Base-by-base conservation (phyloP, 2,888 invertebrate species). In the Oxytorus armatus region DNA sequence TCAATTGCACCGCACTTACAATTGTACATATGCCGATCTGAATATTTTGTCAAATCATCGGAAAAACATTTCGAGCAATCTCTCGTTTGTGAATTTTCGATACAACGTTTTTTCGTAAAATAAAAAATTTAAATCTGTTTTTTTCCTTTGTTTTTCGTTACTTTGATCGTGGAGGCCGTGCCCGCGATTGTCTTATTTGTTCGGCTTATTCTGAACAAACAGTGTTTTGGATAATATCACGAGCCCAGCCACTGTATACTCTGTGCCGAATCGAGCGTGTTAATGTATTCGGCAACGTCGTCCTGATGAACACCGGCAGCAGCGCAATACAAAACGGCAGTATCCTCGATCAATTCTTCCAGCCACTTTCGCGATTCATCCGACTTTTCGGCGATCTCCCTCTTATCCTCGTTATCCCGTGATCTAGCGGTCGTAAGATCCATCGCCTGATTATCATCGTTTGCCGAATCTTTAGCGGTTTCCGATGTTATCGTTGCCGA, bases 271-370 rank as follows among this genome's bases (percentile, higher is more conserved):
- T 90, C 87, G 33, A 91, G 81, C 57, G 85, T 88, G 44, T 90
- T 83, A 5, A 91, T 84, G 57, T 92, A 92, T 51, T 86, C 85
- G 0, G 88, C 87, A 4, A 92, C 77, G 76, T 89, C 88, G 4
- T 86, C 86, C 36, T 92, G 90, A 53, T 87, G 86, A 18, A 89
- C 86, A 1, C 90, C 90, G 65, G 87, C 88, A 1, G 91, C 89
- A 0, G 90, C 86, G 66, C 92, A 90, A 79, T 92, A 92, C 21
- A 92, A 81, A 29, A 90, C 76, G 4, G 90, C 89, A 3, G 91
- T 89, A 65, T 91, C 87, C 55, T 88, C 87, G 33, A 92, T 83
- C 8, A 92, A 82, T 51, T 90, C 88, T 29, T 86, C 85, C 14
- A 90, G 66, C 82, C 83, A 82, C 51, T 82, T 74, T 0, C 42